Evolutionary conservation across 2,113 vertebrate genomes (phyloP).

Genomic region (Holacanthus passer): DNA sequence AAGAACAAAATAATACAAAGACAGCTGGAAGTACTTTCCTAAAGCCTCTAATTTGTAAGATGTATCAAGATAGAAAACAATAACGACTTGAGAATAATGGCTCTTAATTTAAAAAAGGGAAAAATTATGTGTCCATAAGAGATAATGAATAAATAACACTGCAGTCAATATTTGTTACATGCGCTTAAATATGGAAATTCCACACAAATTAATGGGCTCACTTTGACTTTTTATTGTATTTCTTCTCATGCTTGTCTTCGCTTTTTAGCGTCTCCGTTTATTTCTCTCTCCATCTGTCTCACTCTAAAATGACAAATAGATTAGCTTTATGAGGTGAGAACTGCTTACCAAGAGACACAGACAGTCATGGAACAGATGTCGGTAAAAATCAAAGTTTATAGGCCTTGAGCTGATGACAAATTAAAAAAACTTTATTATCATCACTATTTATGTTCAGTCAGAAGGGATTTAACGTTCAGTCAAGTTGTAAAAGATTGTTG

Average conservation of each 20-base stretch:
- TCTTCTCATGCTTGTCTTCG: background rate
- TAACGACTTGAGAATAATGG: background rate
- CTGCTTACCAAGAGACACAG: background rate
- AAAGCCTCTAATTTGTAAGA: background rate
- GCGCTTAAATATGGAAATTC: background rate
- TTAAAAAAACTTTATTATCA: background rate
- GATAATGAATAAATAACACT: background rate
- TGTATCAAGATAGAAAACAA: slow-evolving; percentile 1
- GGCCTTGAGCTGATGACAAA: slow-evolving; percentile 1
- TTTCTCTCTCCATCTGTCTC: slow-evolving; percentile 10
- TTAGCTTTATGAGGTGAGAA: background rate
- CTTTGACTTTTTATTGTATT: background rate
- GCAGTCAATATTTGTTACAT: background rate
- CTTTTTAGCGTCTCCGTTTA: background rate
- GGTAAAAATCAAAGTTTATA: background rate
- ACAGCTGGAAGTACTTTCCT: background rate
- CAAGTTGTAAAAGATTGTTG: background rate
- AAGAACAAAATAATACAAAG: background rate
- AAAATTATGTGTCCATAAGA: background rate
- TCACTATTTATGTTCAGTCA: slow-evolving; percentile 5
- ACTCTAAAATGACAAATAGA: slow-evolving; percentile 18
- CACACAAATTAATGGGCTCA: background rate
- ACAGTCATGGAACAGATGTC: slow-evolving; percentile 23
- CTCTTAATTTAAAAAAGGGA: background rate
- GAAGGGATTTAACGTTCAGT: background rate